These are phyloP conservation scores for Graphium colonna DNA, from an alignment of 2,888 invertebrate species.

Conservation along the genomic window DNA sequence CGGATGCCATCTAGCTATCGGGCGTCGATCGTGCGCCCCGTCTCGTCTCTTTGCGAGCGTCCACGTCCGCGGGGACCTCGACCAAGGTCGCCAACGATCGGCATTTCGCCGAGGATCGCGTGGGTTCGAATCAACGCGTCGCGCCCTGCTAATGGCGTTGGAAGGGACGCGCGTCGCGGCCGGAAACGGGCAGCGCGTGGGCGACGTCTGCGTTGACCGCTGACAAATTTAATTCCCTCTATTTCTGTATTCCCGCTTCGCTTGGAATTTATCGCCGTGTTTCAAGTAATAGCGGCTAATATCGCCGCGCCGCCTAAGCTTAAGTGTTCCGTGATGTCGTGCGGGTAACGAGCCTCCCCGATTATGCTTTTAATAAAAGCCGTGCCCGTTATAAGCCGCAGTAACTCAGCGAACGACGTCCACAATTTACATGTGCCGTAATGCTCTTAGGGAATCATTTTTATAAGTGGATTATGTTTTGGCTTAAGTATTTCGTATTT, in stretches of 20 bases:
- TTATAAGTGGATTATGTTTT: not conserved
- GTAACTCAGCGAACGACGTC: not conserved
- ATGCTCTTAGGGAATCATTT: not conserved
- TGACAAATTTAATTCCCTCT: conserved; percentile 62
- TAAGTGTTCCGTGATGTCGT: conserved; percentile 5
- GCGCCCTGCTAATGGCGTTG: conserved; percentile 29
- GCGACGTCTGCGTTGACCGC: conserved; percentile 61
- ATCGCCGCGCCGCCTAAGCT: conserved; percentile 26
- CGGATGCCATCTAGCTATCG: conserved; percentile 75
- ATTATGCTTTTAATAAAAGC: not conserved
- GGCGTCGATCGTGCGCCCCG: conserved; percentile 73
- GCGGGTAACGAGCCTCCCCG: not conserved
- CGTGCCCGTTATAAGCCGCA: not conserved
- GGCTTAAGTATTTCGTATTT: not conserved
- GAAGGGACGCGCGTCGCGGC: conserved; percentile 47
- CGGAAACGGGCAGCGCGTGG: conserved; percentile 68
- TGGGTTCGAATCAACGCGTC: conserved; percentile 35
- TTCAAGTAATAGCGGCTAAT: conserved; percentile 48
- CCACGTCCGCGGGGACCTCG: conserved; percentile 68
- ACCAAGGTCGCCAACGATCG: conserved; percentile 71
- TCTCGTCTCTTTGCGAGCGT: conserved; percentile 72
- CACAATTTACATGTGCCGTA: not conserved
- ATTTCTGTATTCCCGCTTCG: conserved; percentile 46
- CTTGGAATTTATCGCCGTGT: conserved; percentile 42
- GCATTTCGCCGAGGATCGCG: too few species aligned